Conservation (phyloP, 2,797 vertebrate genomes). For the Columba guinea region DNA sequence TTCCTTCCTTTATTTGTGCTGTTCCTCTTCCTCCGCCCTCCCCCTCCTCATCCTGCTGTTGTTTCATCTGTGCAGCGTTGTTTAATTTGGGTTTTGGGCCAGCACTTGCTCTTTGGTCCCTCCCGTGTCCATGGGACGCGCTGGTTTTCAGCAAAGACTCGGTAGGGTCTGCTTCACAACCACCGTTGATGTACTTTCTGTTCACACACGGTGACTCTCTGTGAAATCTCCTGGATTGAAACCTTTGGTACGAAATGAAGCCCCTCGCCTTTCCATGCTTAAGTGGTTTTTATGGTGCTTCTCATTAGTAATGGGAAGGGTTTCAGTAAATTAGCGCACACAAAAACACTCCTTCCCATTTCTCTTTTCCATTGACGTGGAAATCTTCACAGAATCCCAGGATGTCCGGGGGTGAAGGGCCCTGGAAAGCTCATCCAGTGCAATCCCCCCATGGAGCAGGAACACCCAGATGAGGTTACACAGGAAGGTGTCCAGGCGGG, state of each 20-base stretch:
- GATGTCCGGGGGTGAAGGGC: no score
- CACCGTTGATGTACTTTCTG: background rate
- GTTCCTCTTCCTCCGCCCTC: conserved; percentile 30
- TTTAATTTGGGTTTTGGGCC: background rate
- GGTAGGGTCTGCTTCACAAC: background rate
- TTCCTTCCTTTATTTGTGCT: conserved; percentile 53
- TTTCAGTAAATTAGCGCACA: background rate
- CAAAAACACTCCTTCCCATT: background rate
- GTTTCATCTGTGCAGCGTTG: background rate
- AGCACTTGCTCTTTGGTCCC: background rate
- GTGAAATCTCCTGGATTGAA: background rate
- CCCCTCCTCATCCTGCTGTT: conserved; percentile 32
- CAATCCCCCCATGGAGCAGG: no score
- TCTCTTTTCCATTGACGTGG: accelerated
- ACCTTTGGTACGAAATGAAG: background rate
- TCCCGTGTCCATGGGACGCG: background rate
- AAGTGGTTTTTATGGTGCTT: background rate
- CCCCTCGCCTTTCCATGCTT: background rate
- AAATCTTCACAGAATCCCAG: background rate
- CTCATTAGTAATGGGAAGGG: background rate
- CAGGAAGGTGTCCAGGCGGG: no score
- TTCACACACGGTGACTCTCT: background rate
- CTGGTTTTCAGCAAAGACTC: background rate
- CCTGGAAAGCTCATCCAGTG: no score
- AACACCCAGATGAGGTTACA: no score